Evolutionary conservation across 2,797 vertebrate genomes (phyloP).

Genomic region (Oryzias dopingdopingensis): DNA sequence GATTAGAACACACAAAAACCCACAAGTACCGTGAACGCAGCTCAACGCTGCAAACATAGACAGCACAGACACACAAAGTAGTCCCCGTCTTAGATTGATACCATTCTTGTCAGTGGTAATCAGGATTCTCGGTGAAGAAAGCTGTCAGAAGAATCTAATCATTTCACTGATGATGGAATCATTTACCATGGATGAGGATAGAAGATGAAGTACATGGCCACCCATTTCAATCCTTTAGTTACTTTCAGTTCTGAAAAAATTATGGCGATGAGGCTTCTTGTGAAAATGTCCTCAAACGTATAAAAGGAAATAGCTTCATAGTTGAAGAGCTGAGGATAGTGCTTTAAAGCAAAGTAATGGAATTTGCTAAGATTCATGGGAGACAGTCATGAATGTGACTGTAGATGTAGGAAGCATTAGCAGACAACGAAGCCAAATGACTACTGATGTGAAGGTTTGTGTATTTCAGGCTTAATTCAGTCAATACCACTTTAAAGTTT

Average conservation of each 20-base stretch:
- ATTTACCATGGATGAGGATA: constrained; percentile 41
- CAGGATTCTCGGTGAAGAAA: constrained; percentile 56
- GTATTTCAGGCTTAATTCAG: not conserved
- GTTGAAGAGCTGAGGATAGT: constrained; percentile 4
- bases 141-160: constrained; percentile 62
- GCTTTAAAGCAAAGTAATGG: not conserved
- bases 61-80: constrained; percentile 19
- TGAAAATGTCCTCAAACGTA: constrained; percentile 4
- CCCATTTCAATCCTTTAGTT: constrained; percentile 41
- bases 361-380: not conserved
- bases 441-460: not conserved
- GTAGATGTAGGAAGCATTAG: not conserved
- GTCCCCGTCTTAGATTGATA: constrained; percentile 42
- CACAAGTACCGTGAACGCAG: constrained; percentile 2
- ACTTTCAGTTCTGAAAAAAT: constrained; percentile 12
- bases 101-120: constrained; percentile 56
- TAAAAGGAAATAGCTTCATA: not conserved
- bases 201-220: constrained; percentile 29
- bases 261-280: constrained; percentile 7
- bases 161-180: constrained; percentile 54
- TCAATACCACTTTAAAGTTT: no score
- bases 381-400: not conserved
- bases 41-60: constrained; percentile 1
- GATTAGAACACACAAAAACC: constrained; percentile 11
- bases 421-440: not conserved